phyloP scores from a whole-genome alignment of 2,797 vertebrate genomes.

The Apogon talboti region DNA sequence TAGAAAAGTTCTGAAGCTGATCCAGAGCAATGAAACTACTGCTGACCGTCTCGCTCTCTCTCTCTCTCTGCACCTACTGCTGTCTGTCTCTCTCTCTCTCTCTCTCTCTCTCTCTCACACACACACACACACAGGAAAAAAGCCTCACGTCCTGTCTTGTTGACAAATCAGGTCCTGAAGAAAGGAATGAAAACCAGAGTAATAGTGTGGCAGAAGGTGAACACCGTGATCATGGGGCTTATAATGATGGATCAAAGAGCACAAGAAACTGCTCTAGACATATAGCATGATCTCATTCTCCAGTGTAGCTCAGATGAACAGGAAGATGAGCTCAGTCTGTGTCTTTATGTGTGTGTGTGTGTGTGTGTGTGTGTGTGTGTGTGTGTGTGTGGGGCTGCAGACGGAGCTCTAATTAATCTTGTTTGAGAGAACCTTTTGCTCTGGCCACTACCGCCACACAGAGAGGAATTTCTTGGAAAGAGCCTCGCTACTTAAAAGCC shows the following conservation, averaged over 20 bases:
- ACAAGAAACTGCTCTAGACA: constrained; percentile 40
- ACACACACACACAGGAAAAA: background rate
- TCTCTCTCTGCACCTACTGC: no score
- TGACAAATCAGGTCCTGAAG: constrained; percentile 46
- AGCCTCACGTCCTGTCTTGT: constrained; percentile 23
- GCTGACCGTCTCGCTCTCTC: constrained; percentile 49
- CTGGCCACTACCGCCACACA: constrained; percentile 51
- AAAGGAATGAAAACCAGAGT: constrained; percentile 31
- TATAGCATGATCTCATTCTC: constrained; percentile 32
- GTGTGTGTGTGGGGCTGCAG: constrained; percentile 47
- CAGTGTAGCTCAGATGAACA: constrained; percentile 32
- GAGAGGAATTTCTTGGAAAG: constrained; percentile 74
- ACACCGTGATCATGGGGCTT: constrained; percentile 32
- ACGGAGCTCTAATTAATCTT: constrained; percentile 74
- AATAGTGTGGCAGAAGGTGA: constrained; percentile 49
- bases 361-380: no score
- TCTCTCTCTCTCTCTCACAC: constrained; percentile 5
- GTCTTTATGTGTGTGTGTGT: no score
- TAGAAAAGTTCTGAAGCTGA: constrained; percentile 81
- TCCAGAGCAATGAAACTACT: constrained; percentile 73
- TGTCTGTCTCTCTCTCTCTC: background rate
- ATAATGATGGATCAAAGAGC: constrained; percentile 49
- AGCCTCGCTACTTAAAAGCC: constrained; percentile 55
- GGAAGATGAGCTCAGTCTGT: constrained; percentile 45
- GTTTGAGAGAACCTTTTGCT: constrained; percentile 69